These are phyloP conservation scores for Orius laevigatus DNA, from an alignment of 1,140 invertebrate species.

Conservation along the genomic window DNA sequence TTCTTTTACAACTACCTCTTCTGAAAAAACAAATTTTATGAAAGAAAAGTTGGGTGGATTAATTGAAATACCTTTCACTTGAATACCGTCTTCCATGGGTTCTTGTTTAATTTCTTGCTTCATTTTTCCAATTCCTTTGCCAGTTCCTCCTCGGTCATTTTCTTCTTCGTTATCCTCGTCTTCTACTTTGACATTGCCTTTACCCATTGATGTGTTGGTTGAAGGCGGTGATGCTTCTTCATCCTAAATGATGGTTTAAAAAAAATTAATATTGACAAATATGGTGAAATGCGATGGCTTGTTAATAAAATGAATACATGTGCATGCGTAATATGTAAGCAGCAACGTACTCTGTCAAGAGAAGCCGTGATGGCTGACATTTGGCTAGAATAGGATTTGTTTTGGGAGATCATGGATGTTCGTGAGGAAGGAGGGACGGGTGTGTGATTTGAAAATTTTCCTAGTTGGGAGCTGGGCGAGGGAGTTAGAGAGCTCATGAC, in stretches of 20 bases:
- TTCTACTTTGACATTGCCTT: slow-evolving; percentile 48
- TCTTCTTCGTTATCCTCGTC: slow-evolving; percentile 29
- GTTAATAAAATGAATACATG: too few species aligned
- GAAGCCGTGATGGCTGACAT: slow-evolving; percentile 52
- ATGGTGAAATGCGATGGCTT: too few species aligned
- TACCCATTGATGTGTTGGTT: slow-evolving; percentile 32
- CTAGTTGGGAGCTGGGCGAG: slow-evolving; percentile 5
- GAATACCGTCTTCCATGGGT: slow-evolving; percentile 33
- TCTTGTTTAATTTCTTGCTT: slow-evolving; percentile 46
- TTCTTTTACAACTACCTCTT: slow-evolving; percentile 33
- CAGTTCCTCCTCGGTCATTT: slow-evolving; percentile 28
- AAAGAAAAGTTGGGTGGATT: neutral
- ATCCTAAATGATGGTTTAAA: slow-evolving; percentile 1
- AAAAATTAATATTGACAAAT: too few species aligned
- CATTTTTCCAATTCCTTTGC: slow-evolving; percentile 48
- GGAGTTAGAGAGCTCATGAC: slow-evolving; percentile 3
- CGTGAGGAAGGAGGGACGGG: slow-evolving; percentile 3
- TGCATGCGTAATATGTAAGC: neutral
- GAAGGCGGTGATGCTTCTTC: slow-evolving; percentile 11
- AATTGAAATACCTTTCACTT: slow-evolving; percentile 15
- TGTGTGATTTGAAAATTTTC: slow-evolving; percentile 5
- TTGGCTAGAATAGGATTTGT: slow-evolving; percentile 43
- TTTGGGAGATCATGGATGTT: slow-evolving; percentile 13
- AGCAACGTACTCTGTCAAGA: slow-evolving; percentile 25
- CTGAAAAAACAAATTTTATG: slow-evolving; percentile 13